Evolutionary conservation across 2,113 vertebrate species (phyloP).

Genomic region (Calidris pygmaea): DNA sequence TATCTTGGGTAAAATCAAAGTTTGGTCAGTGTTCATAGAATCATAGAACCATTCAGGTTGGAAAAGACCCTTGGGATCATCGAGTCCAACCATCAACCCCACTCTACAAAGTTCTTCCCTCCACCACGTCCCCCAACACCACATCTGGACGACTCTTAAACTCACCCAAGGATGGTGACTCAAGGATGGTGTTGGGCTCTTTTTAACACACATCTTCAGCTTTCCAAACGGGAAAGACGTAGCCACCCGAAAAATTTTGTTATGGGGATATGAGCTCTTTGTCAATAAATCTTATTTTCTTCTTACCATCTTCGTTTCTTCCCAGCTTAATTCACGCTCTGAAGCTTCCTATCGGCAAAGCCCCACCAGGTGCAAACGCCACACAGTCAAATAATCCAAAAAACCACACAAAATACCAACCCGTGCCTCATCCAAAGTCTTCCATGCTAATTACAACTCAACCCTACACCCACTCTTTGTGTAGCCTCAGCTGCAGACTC

Average conservation of each 20-base stretch:
- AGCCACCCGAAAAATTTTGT: neutral
- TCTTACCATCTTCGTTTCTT: neutral
- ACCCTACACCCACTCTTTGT: accelerated
- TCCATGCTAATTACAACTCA: neutral
- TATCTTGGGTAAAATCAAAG: neutral
- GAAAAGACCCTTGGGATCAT: no score
- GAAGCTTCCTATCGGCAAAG: neutral
- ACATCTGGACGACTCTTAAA: no score
- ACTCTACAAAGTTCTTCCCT: no score
- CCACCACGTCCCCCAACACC: no score
- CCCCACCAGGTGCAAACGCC: neutral
- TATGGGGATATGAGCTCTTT: neutral
- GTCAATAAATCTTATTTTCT: neutral
- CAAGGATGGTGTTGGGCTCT: neutral
- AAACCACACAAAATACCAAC: neutral
- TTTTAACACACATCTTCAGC: neutral
- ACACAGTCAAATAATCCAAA: neutral
- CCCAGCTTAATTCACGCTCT: neutral
- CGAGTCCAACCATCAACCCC: no score
- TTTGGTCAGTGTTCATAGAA: neutral
- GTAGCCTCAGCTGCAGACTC: neutral
- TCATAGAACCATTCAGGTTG: no score
- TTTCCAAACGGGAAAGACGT: neutral
- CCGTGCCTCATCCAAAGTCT: neutral
- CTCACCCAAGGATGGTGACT: no score